phyloP scores from a whole-genome alignment of 2,888 invertebrate species.

The Mylabris sibirica region DNA sequence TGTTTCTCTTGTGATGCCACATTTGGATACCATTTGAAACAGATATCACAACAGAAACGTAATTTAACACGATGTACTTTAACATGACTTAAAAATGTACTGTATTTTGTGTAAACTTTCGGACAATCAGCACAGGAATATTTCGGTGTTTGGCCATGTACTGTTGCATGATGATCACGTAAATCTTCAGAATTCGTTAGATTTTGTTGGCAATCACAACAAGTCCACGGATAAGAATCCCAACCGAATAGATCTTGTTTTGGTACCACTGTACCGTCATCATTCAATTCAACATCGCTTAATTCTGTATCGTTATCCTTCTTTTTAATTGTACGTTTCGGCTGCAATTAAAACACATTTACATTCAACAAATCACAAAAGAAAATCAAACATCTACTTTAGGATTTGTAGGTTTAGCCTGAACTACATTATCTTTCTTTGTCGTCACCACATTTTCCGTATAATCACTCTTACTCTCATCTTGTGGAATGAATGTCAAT shows the following conservation, averaged over 20 bases:
- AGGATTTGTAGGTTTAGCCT: constrained; percentile 7
- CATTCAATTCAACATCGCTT: constrained; percentile 51
- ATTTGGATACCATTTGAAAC: constrained; percentile 66
- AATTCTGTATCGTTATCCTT: constrained; percentile 35
- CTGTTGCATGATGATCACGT: constrained; percentile 68
- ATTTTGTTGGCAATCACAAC: constrained; percentile 63
- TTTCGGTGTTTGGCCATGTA: constrained; percentile 70
- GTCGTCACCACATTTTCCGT: background rate
- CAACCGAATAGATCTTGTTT: constrained; percentile 56
- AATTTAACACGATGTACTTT: constrained; percentile 67
- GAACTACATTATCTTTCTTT: constrained; percentile 19
- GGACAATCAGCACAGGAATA: constrained; percentile 75
- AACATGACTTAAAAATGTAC: constrained; percentile 71
- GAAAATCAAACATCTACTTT: constrained; percentile 2
- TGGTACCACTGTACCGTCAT: constrained; percentile 56
- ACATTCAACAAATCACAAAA: background rate
- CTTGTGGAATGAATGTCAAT: constrained; percentile 8
- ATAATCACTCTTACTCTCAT: constrained; percentile 15
- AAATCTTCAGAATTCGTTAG: constrained; percentile 63
- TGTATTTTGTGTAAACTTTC: constrained; percentile 69
- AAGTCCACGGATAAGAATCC: constrained; percentile 64
- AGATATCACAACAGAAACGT: constrained; percentile 66
- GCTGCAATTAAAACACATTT: constrained; percentile 11
- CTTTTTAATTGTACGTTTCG: constrained; percentile 23
- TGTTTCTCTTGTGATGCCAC: constrained; percentile 58